Percentiles rank a stretch among this genome's conserved stretches.
Evolutionary conservation across 1,140 invertebrate genomes (phyloP).

Genomic region (Drosophila suzukii): DNA sequence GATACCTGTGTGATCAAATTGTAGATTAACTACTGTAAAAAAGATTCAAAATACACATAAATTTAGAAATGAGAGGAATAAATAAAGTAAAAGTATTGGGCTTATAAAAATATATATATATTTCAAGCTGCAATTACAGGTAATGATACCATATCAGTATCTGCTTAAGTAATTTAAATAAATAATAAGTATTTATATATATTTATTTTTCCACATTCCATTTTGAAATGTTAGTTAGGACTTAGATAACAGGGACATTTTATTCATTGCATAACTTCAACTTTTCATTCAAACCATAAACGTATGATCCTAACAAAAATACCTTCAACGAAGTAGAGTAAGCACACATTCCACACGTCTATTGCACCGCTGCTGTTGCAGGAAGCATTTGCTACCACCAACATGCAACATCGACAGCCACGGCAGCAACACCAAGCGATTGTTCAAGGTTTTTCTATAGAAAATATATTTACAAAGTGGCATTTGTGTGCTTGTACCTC

Average conservation of each 20-base stretch:
- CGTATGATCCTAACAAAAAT: not conserved
- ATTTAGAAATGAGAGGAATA: not conserved
- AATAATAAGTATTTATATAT: too few species aligned
- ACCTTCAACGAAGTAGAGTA: not conserved
- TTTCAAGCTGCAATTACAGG: too few species aligned
- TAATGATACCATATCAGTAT: too few species aligned
- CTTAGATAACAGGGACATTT: not conserved
- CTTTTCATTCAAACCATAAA: not conserved
- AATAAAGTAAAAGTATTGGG: not conserved
- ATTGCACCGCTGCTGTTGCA: constrained; percentile 24
- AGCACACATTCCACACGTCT: not conserved
- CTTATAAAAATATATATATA: too few species aligned
- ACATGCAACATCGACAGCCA: constrained; percentile 25
- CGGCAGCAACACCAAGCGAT: constrained; percentile 15
- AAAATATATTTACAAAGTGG: constrained; percentile 31
- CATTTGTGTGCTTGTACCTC: constrained; percentile 39
- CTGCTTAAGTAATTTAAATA: too few species aligned
- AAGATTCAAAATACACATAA: not conserved
- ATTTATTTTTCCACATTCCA: too few species aligned
- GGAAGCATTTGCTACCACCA: constrained; percentile 48
- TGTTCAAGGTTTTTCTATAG: constrained; percentile 31
- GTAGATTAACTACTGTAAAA: too few species aligned
- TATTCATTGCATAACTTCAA: not conserved
- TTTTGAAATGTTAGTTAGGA: not conserved
- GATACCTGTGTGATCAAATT: too few species aligned